Conservation (phyloP, 2,888 invertebrate species). For the Oxytorus armatus region DNA sequence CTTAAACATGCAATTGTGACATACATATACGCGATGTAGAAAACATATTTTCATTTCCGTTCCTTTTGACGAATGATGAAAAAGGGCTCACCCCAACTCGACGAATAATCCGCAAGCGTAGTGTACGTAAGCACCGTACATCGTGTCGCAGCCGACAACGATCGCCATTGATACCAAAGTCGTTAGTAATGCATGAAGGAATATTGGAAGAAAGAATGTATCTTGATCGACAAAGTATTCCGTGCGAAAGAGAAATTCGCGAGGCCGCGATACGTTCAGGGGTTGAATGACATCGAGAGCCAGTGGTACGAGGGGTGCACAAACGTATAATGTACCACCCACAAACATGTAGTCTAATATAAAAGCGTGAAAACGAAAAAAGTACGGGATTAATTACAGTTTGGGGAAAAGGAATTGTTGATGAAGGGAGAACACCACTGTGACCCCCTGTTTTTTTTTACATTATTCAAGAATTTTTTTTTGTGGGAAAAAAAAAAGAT, state of each 20-base stretch:
- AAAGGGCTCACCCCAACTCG: constrained; percentile 48
- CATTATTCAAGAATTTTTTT: too few species aligned
- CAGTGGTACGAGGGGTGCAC: constrained; percentile 34
- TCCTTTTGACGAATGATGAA: too few species aligned
- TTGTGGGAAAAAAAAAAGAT: too few species aligned
- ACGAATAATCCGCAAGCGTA: constrained; percentile 52
- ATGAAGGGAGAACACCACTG: too few species aligned
- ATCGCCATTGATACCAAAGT: constrained; percentile 30
- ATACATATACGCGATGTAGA: too few species aligned
- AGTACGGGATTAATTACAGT: neutral
- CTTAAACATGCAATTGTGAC: constrained; percentile 34
- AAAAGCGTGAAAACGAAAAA: neutral
- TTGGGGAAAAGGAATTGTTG: neutral
- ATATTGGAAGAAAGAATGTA: constrained; percentile 42
- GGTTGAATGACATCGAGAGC: constrained; percentile 48
- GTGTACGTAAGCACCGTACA: constrained; percentile 53
- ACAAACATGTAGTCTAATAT: constrained; percentile 46
- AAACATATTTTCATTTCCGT: neutral
- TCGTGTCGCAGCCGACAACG: constrained; percentile 45
- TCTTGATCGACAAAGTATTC: constrained; percentile 56
- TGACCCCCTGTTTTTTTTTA: too few species aligned
- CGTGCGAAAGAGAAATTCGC: constrained; percentile 47
- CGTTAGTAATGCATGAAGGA: constrained; percentile 37
- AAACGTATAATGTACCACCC: constrained; percentile 32
- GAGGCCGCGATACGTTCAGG: constrained; percentile 53